Evolutionary conservation across 2,888 invertebrate genomes (phyloP).

Genomic region (Hypercompe scribonia): DNA sequence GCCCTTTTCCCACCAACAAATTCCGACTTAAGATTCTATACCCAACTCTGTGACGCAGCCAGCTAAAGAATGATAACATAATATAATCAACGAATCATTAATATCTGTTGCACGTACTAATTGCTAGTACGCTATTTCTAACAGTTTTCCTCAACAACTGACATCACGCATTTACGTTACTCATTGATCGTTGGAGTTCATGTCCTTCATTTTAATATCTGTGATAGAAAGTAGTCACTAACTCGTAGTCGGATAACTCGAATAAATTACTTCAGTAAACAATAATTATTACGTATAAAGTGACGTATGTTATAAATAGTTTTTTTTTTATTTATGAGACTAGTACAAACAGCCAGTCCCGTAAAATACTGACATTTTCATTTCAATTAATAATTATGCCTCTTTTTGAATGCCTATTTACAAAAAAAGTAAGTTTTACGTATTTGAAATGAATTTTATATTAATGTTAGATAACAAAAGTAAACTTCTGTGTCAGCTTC

Average conservation of each 20-base stretch:
- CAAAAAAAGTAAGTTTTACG: not conserved
- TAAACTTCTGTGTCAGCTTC: too few species aligned
- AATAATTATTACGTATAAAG: too few species aligned
- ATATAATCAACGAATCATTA: not conserved
- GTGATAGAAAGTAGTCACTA: not conserved
- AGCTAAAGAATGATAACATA: not conserved
- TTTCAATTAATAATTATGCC: not conserved
- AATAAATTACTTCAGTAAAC: too few species aligned
- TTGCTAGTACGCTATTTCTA: constrained; percentile 9
- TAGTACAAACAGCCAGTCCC: too few species aligned
- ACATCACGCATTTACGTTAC: constrained; percentile 1
- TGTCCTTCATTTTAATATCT: not conserved
- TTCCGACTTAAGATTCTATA: not conserved
- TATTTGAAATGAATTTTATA: too few species aligned
- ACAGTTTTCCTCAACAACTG: constrained; percentile 15
- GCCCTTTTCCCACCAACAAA: not conserved
- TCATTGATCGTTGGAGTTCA: constrained; percentile 7
- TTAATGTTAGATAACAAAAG: too few species aligned
- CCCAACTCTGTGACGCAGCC: not conserved
- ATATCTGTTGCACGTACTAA: constrained; percentile 8
- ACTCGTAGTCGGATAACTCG: not conserved
- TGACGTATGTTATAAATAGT: not conserved
- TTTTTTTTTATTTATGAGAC: not conserved
- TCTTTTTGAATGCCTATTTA: not conserved
- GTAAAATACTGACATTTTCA: too few species aligned